phyloP scores from a whole-genome alignment of 2,888 invertebrate genomes.

The Hoplodrina blanda region DNA sequence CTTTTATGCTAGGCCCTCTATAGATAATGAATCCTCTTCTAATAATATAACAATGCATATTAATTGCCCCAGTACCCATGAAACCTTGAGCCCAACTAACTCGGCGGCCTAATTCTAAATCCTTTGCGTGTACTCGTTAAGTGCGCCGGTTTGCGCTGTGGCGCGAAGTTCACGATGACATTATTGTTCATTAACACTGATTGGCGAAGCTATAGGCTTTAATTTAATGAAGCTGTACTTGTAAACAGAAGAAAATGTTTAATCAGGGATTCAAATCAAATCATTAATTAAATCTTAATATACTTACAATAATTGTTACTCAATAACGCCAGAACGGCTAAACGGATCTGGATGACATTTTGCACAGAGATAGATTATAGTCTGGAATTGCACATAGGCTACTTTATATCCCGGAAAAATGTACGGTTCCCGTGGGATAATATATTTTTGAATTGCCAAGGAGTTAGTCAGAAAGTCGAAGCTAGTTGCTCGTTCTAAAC shows the following conservation, averaged over 20 bases:
- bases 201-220: slow-evolving; percentile 19
- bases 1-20: neutral
- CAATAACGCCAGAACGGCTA: too few relatives aligned
- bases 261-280: too few relatives aligned
- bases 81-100: slow-evolving; percentile 47
- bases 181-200: slow-evolving; percentile 45
- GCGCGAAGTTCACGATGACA: slow-evolving; percentile 50
- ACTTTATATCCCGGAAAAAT: too few relatives aligned
- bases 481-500: too few relatives aligned
- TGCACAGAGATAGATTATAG: too few relatives aligned
- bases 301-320: too few relatives aligned
- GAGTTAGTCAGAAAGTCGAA: too few relatives aligned
- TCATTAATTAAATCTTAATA: too few relatives aligned
- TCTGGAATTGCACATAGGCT: too few relatives aligned
- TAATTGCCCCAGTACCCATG: slow-evolving; percentile 8
- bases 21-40: neutral
- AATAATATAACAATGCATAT: neutral
- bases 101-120: slow-evolving; percentile 65
- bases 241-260: neutral
- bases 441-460: too few relatives aligned
- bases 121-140: slow-evolving; percentile 48
- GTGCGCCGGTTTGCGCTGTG: slow-evolving; percentile 9
- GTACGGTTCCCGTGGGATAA: too few relatives aligned
- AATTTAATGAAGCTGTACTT: slow-evolving; percentile 5
- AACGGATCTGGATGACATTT: too few relatives aligned